A percentile compares a stretch with the other conserved stretches of the same genome.
Conservation (phyloP, 92 coral and sea anemone species). For the Metridium senile region DNA sequence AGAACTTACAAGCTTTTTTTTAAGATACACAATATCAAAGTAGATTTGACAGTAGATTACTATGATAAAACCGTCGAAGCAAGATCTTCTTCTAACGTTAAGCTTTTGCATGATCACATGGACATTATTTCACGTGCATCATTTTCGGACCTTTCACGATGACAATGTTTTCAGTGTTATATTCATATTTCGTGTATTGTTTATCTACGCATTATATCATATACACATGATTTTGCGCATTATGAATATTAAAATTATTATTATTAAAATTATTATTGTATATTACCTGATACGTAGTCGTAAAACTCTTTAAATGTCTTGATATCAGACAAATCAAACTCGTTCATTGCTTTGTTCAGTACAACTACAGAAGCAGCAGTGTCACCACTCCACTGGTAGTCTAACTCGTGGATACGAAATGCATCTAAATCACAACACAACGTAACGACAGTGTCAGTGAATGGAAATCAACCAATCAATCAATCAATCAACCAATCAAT, state of each 20-base stretch:
- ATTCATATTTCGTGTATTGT: too few relatives aligned
- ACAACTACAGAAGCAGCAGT: conserved; percentile 36
- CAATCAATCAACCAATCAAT: background rate
- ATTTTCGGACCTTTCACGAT: too few relatives aligned
- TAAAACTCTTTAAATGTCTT: conserved; percentile 24
- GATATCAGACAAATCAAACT: conserved; percentile 44
- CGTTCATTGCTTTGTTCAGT: conserved; percentile 65
- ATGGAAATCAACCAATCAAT: background rate
- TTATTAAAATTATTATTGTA: background rate
- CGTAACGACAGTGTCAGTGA: background rate
- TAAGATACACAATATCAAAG: background rate
- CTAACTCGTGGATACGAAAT: conserved; percentile 56
- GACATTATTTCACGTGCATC: too few relatives aligned
- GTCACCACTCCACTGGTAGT: conserved; percentile 56
- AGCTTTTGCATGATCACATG: too few relatives aligned
- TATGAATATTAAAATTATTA: too few relatives aligned
- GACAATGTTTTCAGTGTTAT: too few relatives aligned
- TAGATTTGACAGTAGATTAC: too few relatives aligned
- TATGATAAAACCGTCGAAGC: too few relatives aligned
- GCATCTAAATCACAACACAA: conserved; percentile 47
- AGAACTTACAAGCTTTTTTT: background rate
- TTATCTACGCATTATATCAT: too few relatives aligned
- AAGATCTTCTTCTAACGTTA: too few relatives aligned
- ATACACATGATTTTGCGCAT: too few relatives aligned
- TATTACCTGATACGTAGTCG: conserved; percentile 30